A percentile compares a stretch with the other conserved stretches of the same genome.
Conservation (phyloP, 2,113 vertebrate species). For the Rhipidura dahli region DNA sequence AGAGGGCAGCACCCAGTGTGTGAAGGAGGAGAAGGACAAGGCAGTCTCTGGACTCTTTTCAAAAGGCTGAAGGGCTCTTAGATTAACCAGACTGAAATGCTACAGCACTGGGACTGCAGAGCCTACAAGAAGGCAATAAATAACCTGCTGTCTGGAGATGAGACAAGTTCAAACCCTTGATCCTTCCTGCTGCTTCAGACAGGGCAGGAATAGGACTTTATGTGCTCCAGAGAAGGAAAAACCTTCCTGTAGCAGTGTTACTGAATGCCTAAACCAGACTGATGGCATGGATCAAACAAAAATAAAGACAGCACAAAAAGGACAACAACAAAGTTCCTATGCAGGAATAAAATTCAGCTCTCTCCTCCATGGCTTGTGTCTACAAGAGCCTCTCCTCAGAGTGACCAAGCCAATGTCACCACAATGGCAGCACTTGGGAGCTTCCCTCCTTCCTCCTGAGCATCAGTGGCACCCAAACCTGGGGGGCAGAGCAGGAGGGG, state of each 20-base stretch:
- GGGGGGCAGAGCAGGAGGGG: not conserved
- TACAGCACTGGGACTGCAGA: not conserved
- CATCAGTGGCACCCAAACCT: not conserved
- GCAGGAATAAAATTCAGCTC: not conserved
- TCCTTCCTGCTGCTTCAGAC: not conserved
- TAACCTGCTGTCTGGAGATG: not conserved
- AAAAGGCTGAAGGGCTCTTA: not conserved
- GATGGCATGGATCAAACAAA: not conserved
- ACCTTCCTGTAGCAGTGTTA: not conserved
- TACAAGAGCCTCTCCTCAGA: not conserved
- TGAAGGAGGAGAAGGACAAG: not conserved
- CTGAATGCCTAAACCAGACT: not conserved
- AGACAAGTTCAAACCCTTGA: not conserved
- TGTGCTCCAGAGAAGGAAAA: not conserved
- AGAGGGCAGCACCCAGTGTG: not conserved
- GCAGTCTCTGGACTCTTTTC: not conserved
- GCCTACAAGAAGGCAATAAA: not conserved
- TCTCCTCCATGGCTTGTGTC: not conserved
- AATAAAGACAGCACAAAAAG: not conserved
- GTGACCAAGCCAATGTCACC: not conserved
- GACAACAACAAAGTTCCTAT: not conserved
- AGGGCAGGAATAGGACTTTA: not conserved
- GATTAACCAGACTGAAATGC: not conserved
- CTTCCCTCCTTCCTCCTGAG: not conserved
- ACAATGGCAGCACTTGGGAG: not conserved